Percentiles rank a stretch among this genome's conserved stretches.
phyloP scores from a whole-genome alignment of 2,888 invertebrate genomes.

The Leucophora obtusa region DNA sequence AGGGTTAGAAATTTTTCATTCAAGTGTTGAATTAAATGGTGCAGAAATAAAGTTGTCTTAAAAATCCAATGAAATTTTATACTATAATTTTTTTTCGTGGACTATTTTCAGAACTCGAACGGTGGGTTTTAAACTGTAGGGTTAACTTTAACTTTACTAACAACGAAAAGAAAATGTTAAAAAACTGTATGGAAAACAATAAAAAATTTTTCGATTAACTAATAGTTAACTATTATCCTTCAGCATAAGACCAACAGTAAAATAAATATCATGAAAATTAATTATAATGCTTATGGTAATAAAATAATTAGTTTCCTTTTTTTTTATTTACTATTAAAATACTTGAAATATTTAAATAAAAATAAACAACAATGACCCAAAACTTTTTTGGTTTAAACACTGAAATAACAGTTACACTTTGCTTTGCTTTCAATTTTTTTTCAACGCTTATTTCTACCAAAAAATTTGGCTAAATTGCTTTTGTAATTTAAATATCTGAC shows the following conservation, averaged over 20 bases:
- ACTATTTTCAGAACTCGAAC: not conserved
- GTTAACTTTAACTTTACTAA: too few species aligned
- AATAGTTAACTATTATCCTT: too few species aligned
- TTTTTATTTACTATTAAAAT: slow-evolving; percentile 20
- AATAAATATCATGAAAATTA: slow-evolving; percentile 6
- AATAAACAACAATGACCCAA: not conserved
- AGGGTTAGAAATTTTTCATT: slow-evolving; percentile 37
- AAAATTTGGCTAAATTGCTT: slow-evolving; percentile 50
- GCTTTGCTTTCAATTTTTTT: not conserved
- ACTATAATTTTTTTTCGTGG: not conserved
- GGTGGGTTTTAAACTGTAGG: too few species aligned
- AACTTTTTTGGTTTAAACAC: not conserved
- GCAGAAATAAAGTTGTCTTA: slow-evolving; percentile 49
- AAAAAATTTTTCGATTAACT: too few species aligned
- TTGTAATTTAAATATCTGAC: slow-evolving; percentile 50
- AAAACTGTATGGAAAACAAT: too few species aligned
- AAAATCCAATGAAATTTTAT: slow-evolving; percentile 13
- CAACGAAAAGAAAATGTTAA: too few species aligned
- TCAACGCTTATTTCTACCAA: not conserved
- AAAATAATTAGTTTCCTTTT: slow-evolving; percentile 46
- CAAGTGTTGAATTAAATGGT: slow-evolving; percentile 55
- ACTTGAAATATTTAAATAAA: slow-evolving; percentile 24
- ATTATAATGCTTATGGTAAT: slow-evolving; percentile 32
- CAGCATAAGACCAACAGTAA: too few species aligned
- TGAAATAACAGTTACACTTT: slow-evolving; percentile 24